Conservation (phyloP, 2,888 invertebrate species). For the Stenodera caucasica region DNA sequence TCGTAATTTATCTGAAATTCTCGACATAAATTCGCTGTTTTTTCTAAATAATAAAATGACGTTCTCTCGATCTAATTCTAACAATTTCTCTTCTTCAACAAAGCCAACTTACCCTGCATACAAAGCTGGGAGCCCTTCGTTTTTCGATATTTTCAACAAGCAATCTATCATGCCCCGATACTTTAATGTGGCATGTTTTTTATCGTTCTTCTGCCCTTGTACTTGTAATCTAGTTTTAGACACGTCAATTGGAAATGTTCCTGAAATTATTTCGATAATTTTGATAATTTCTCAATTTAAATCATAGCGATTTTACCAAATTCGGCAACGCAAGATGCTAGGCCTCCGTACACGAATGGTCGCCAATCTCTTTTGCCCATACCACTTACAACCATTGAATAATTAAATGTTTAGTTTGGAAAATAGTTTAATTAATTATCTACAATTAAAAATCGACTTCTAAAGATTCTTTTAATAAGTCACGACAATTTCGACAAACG, state of each 20-base stretch:
- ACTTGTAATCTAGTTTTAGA: conserved; percentile 93
- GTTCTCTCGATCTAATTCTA: too few species aligned
- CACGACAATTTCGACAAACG: neutral
- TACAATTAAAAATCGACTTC: neutral
- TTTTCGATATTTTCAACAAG: conserved; percentile 77
- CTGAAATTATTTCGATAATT: conserved; percentile 55
- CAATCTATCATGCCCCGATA: conserved; percentile 94
- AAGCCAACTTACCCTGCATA: conserved; percentile 73
- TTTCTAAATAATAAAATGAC: too few species aligned
- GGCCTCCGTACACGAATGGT: conserved; percentile 92
- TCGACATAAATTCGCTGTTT: neutral
- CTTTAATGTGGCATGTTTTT: conserved; percentile 70
- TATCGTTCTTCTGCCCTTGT: conserved; percentile 86
- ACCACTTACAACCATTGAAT: conserved; percentile 54
- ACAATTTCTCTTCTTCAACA: neutral
- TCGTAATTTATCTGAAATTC: neutral
- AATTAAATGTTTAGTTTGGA: neutral
- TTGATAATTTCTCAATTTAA: neutral
- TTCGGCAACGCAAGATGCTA: conserved; percentile 92
- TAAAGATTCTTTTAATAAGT: neutral
- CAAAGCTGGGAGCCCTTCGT: conserved; percentile 84
- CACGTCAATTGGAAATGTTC: conserved; percentile 96
- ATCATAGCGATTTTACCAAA: conserved; percentile 65
- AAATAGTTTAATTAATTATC: neutral
- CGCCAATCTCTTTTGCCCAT: conserved; percentile 86